Conservation (phyloP, 2,113 vertebrate genomes). For the Anser brachyrhynchus region DNA sequence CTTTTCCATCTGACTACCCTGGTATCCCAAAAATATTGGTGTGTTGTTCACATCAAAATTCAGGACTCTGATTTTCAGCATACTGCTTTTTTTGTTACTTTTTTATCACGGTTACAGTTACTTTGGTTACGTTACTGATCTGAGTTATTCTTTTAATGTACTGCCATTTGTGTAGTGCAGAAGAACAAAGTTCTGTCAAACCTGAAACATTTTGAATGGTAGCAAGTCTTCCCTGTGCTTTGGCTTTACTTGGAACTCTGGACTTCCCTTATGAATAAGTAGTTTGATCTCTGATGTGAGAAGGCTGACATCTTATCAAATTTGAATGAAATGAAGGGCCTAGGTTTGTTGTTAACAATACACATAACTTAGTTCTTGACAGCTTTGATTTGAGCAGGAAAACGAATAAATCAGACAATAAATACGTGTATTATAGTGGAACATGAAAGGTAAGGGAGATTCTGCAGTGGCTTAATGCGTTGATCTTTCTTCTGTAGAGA, state of each 20-base stretch:
- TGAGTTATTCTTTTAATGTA: neutral
- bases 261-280: neutral
- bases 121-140: neutral
- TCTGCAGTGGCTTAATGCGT: neutral
- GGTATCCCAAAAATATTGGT: neutral
- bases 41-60: neutral
- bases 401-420: neutral
- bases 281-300: neutral
- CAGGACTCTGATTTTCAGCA: neutral
- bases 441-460: neutral
- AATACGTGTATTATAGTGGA: neutral
- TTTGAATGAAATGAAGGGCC: neutral
- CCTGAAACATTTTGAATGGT: neutral
- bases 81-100: neutral
- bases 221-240: neutral
- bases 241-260: neutral
- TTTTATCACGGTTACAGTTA: neutral
- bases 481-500: neutral
- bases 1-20: neutral
- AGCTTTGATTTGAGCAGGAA: slow-evolving; percentile 12
- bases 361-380: neutral
- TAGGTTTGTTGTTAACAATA: neutral
- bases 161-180: neutral
- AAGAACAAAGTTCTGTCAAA: neutral
- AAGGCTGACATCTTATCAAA: neutral